Evolutionary conservation across 2,797 vertebrate genomes (phyloP), one percentile per base, ranked within the genome.

Genomic region (Sparidentex hasta): DNA sequence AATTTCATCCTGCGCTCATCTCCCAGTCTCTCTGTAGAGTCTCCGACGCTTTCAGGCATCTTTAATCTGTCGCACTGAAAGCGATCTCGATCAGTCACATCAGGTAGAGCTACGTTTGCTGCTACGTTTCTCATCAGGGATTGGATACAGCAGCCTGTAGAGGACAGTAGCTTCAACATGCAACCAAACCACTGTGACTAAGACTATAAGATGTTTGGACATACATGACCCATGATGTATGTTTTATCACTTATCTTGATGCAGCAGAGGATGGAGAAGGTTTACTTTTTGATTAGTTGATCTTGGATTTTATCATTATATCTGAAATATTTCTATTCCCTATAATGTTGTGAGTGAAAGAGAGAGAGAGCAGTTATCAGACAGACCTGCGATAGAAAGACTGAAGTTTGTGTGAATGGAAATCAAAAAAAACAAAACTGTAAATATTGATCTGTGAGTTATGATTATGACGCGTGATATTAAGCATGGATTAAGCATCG

Each of bases 181-280:
- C 82, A 88, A 83, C 91, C 92, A 91, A 76, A 90, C 75, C 93
- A 93, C 93, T 94, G 93, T 94, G 92, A 94, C 77, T 27, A 20
- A 65, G 14, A 63, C 46, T 38, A 25, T 18, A 50, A 71, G 33
- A 74, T 17, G 57, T 55, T 71, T 48, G 20, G 47, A 76, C 63
- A 78, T 9, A 62, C 27, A 50, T 29, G 0, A 41, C 69, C 79
- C 62, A 18, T 79, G 76, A 7, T 80, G 76, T 82, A 63, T 58
- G 82, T 74, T 85, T 81, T 54, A 69, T 69, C 43, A 52, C 21
- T 65, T n/a, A 67, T 58, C 25, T 56, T 3, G 41, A 65, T 50
- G 62, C 78, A 71, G 76, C 69, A 71, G 68, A 78, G 41, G 71
- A 66, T 11, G 29, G 29, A 78, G 46, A 44, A 2, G 56, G 52